Evolutionary conservation across 2,797 vertebrate genomes (phyloP).

Genomic region (Zalophus californianus): DNA sequence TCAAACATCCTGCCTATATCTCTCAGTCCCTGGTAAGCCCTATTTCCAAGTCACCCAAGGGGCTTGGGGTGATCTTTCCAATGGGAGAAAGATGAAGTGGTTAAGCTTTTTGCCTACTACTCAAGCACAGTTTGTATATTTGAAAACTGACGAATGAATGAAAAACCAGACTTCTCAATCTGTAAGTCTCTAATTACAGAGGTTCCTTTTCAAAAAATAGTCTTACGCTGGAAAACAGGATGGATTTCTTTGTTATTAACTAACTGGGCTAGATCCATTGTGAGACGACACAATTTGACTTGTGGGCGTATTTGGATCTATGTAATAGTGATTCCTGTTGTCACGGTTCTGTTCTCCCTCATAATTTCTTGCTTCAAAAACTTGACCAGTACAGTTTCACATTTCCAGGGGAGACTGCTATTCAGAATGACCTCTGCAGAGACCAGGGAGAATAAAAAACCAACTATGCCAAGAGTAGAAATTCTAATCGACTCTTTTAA

Average conservation of each 20-base stretch:
- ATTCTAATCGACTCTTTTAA: conserved; percentile 10
- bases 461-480: neutral
- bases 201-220: neutral
- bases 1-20: neutral
- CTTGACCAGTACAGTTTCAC: neutral
- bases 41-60: neutral
- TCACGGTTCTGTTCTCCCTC: neutral
- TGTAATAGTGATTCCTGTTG: conserved; percentile 19
- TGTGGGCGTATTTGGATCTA: conserved; percentile 14
- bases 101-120: neutral
- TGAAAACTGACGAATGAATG: conserved; percentile 4
- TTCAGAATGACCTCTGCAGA: conserved; percentile 40
- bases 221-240: neutral
- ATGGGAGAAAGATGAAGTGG: conserved; percentile 3
- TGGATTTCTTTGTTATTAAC: conserved; percentile 8
- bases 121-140: neutral
- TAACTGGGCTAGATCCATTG: conserved; percentile 40
- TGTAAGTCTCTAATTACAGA: neutral
- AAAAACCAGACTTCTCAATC: neutral
- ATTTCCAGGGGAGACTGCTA: neutral
- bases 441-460: neutral
- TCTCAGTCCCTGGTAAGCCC: neutral
- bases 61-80: conserved; percentile 6
- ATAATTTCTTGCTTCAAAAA: conserved; percentile 24
- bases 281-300: conserved; percentile 37